Base-by-base conservation (phyloP, 1,140 invertebrate species). In the Proales similis region DNA sequence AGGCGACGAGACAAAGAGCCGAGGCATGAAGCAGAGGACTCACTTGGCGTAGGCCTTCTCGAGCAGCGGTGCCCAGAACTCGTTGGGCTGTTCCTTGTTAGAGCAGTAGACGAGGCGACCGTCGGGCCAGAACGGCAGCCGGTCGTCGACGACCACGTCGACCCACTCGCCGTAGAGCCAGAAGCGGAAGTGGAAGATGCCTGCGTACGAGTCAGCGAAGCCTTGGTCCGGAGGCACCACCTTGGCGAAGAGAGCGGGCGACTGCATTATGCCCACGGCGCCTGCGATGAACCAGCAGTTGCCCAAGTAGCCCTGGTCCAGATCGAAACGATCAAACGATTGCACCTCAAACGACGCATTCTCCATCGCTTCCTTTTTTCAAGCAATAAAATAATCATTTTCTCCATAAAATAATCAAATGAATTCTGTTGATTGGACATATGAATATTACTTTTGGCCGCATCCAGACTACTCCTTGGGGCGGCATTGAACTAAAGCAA, bases 11-110 rank as follows among this genome's bases (percentile, higher is more conserved):
- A 47, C n/a, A 22, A 24, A 53, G 19, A 53, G 20, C 7, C 17
- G 42, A 20, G n/a, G 24, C 69, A 62, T 66, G 61, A 70, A 74
- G 9, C 67, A 69, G 17, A 71, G 69, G 65, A 71, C 68, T 17
- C 71, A 66, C 42, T 47, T 63, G 29, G 57, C 57, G 38, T 62
- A 88, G 12, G 85, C 86, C 74, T 88, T 88, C 73, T 88, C 86
- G 12, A 88, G 71, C 2, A 88, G 73, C 1, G 85, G 82, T n/a
- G 81, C 81, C 86, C 86, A 88, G 72, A 87, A 88, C 69, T 87
- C 84, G 19, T 82, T 82, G n/a, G 2, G 80, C 79, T 65, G 84
- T 81, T 3, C 80, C 78, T 24, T 83, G 85, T 66, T 85, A 12
- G 27, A 84, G 48, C 85, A 78, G 69, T 82, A 84, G 11, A 86